Evolutionary conservation across 37 sponge, comb jelly and placozoan species (phyloP).

Genomic region (Cliona cf. orientalis): DNA sequence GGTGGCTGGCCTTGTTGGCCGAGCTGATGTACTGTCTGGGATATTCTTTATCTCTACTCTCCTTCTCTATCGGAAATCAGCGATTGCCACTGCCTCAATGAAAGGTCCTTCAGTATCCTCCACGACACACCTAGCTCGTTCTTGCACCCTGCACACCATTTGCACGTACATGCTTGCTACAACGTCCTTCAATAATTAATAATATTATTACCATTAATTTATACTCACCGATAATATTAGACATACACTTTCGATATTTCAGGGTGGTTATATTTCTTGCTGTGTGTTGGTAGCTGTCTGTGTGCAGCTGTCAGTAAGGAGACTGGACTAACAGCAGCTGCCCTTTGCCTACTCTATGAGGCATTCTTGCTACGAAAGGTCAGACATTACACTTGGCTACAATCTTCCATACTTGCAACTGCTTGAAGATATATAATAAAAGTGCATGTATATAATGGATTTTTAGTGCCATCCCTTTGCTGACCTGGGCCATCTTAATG

Average conservation of each 20-base stretch:
- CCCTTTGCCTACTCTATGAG: slow-evolving; percentile 68
- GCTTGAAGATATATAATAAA: neutral
- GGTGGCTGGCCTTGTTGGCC: slow-evolving; percentile 90
- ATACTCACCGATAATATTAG: neutral
- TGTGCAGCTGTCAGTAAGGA: slow-evolving; percentile 82
- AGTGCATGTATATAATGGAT: neutral
- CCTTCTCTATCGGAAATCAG: slow-evolving; percentile 43
- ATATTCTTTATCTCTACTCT: slow-evolving; percentile 72
- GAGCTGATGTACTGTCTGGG: slow-evolving; percentile 83
- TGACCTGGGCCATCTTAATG: neutral
- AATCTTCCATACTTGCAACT: neutral
- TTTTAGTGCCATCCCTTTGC: neutral
- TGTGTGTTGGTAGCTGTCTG: slow-evolving; percentile 10
- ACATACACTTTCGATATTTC: neutral
- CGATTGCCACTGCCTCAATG: neutral
- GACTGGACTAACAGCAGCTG: slow-evolving; percentile 76
- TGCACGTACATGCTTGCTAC: neutral
- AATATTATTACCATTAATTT: neutral
- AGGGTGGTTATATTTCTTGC: neutral
- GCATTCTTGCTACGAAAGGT: slow-evolving; percentile 39
- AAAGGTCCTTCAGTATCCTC: neutral
- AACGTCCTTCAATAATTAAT: neutral
- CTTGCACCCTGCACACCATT: neutral
- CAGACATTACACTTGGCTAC: neutral
- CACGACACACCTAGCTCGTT: neutral